Percentiles rank a stretch among this genome's conserved stretches.
These are phyloP conservation scores for Augochlorella aurata DNA, from an alignment of 2,888 invertebrate genomes.

Conservation along the genomic window DNA sequence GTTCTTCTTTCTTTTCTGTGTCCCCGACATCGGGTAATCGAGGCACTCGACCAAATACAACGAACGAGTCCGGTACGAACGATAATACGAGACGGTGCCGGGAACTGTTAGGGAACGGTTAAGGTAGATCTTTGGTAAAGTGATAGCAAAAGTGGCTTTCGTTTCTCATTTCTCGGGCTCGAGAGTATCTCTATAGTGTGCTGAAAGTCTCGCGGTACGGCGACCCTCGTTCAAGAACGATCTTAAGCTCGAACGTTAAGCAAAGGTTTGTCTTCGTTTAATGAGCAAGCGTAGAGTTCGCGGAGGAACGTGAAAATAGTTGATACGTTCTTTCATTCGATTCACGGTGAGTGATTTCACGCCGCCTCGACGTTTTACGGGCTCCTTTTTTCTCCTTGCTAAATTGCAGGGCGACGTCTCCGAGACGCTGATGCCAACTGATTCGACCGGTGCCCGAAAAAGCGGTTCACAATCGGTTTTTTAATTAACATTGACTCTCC, in stretches of 20 bases:
- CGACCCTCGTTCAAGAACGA: conserved; percentile 47
- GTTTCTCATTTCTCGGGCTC: conserved; percentile 53
- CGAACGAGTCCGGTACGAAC: conserved; percentile 17
- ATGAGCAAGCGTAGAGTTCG: conserved; percentile 41
- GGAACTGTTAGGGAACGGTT: conserved; percentile 49
- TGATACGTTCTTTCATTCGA: conserved; percentile 40
- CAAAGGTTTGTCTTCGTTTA: conserved; percentile 64
- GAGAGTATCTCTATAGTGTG: conserved; percentile 41
- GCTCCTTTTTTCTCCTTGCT: not conserved
- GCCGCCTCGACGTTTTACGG: not conserved
- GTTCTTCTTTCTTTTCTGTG: not conserved
- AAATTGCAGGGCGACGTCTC: not conserved
- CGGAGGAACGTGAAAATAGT: conserved; percentile 36
- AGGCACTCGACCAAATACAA: conserved; percentile 38
- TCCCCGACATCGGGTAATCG: conserved; percentile 10
- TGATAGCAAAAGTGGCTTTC: conserved; percentile 61
- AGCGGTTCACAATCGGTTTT: too few species aligned
- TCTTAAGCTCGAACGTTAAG: conserved; percentile 58
- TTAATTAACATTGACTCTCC: too few species aligned
- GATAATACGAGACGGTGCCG: conserved; percentile 40
- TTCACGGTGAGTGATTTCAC: conserved; percentile 20
- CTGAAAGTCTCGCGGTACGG: conserved; percentile 22
- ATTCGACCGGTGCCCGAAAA: too few species aligned
- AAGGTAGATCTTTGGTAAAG: conserved; percentile 53
- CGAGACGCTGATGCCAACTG: not conserved